phyloP scores from a whole-genome alignment of 2,888 invertebrate species.

The Eurytoma californica region DNA sequence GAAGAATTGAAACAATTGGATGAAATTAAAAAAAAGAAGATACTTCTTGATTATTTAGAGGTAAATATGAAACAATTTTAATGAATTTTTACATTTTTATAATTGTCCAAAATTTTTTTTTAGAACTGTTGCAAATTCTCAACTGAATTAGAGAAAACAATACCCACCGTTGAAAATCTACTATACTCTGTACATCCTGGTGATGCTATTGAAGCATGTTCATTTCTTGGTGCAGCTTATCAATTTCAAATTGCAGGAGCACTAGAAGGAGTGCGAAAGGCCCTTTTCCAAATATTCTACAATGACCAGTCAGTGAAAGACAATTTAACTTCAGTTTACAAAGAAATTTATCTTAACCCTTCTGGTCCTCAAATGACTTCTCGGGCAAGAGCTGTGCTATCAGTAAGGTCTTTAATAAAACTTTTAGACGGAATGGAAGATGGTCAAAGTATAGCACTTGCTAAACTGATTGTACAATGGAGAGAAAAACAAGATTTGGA shows the following conservation, averaged over 20 bases:
- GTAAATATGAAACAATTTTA: slow-evolving; percentile 65
- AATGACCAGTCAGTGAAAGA: slow-evolving; percentile 70
- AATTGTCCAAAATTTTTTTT: slow-evolving; percentile 31
- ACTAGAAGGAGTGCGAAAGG: slow-evolving; percentile 77
- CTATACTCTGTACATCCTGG: slow-evolving; percentile 84
- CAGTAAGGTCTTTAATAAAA: slow-evolving; percentile 65
- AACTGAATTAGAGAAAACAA: slow-evolving; percentile 75
- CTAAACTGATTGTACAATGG: slow-evolving; percentile 67
- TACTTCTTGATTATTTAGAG: slow-evolving; percentile 83
- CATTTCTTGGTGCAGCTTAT: slow-evolving; percentile 89
- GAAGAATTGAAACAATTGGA: slow-evolving; percentile 76
- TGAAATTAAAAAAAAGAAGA: slow-evolving; percentile 79
- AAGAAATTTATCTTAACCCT: slow-evolving; percentile 65
- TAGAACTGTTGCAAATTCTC: slow-evolving; percentile 77
- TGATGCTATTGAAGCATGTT: slow-evolving; percentile 92
- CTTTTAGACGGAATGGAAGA: slow-evolving; percentile 66
- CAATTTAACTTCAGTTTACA: slow-evolving; percentile 69
- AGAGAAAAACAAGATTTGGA: slow-evolving; percentile 63
- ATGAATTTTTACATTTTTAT: not conserved
- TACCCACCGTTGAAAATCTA: slow-evolving; percentile 83
- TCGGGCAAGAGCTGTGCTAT: slow-evolving; percentile 64
- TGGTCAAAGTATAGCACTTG: slow-evolving; percentile 67
- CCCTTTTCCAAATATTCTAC: slow-evolving; percentile 68
- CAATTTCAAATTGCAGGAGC: slow-evolving; percentile 87
- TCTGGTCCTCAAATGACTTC: slow-evolving; percentile 59